Base-by-base conservation (phyloP, 1,140 invertebrate species). In the Trichoplusia ni region DNA sequence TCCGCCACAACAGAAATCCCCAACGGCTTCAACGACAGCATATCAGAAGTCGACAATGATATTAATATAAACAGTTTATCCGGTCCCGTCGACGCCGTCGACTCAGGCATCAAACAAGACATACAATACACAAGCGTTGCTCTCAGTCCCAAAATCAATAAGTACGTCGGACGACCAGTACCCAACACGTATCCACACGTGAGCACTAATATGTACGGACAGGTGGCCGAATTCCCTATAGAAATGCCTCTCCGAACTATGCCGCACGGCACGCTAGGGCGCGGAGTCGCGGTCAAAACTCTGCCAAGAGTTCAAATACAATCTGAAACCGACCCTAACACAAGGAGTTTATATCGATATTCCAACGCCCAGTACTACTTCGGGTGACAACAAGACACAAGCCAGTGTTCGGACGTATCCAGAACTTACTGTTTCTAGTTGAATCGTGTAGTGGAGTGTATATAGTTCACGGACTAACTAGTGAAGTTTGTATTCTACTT, bases 391-490 rank as follows among this genome's bases (percentile, higher is more conserved):
- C 80, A 90, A 78, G 86, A 91, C 51, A 79, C 75, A 21, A 71
- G 76, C 56, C 82, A 89, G 72, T 84, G 86, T 73, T 80, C 88
- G 63, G 90, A 91, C 64, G 84, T 89, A 73, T 88, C 90, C 37
- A 89, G 90, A 76, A 91, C 90, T 80, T 91, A 91, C 79, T 91
- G 90, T 89, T 91, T 91, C 82, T 91, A 90, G 87, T 85, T 83
- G 44, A 73, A 75, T 76, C 37, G 77, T 82, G 81, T 86, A 89
- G 79, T 78, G 74, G 81, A 82, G 74, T 79, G 77, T 74, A 75
- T 60, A 79, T 79, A 77, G 69, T 67, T 68, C 67, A 71, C 54
- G 49, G 35, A 67, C 37, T 63, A 67, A 67, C 58, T 76, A 67
- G 64, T 63, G 67, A 79, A 82, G 77, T 86, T 79, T 82, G 71